Percentiles rank a stretch among this genome's conserved stretches.
These are phyloP conservation scores for Mesembrinibis cayennensis DNA, from an alignment of 2,113 vertebrate species.

Conservation along the genomic window DNA sequence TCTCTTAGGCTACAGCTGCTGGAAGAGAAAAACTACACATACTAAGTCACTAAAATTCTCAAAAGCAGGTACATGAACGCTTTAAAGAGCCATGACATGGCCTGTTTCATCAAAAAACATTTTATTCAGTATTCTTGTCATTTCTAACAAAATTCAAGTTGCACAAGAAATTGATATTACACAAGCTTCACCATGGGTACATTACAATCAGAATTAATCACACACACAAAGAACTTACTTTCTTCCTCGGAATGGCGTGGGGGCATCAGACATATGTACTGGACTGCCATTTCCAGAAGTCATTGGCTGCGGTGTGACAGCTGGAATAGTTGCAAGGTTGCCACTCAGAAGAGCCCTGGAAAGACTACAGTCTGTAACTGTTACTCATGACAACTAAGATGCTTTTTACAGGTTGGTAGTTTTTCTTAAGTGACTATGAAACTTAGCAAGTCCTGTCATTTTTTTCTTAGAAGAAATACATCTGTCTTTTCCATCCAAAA, in stretches of 20 bases:
- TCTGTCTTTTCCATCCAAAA: not conserved
- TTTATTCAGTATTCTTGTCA: not conserved
- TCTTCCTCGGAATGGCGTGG: constrained; percentile 60
- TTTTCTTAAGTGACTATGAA: not conserved
- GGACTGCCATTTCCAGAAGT: constrained; percentile 47
- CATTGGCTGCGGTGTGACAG: constrained; percentile 23
- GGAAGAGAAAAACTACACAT: not conserved
- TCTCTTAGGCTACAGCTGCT: not conserved
- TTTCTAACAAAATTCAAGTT: not conserved
- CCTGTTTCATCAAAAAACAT: not conserved
- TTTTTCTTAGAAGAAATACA: not conserved
- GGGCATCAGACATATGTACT: not conserved
- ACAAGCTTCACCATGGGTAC: not conserved
- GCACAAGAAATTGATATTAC: not conserved
- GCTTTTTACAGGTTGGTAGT: not conserved
- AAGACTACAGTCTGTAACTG: constrained; percentile 32
- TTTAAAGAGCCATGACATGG: not conserved
- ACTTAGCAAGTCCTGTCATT: not conserved
- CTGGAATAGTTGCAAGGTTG: not conserved
- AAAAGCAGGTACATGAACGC: not conserved
- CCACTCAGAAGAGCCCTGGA: constrained; percentile 59
- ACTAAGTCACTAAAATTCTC: not conserved
- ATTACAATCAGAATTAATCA: not conserved
- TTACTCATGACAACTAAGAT: not conserved
- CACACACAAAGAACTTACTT: constrained; percentile 73